Percentiles rank a stretch among this genome's conserved stretches.
phyloP scores from a whole-genome alignment of 2,888 invertebrate genomes.

The Hydraecia micacea region DNA sequence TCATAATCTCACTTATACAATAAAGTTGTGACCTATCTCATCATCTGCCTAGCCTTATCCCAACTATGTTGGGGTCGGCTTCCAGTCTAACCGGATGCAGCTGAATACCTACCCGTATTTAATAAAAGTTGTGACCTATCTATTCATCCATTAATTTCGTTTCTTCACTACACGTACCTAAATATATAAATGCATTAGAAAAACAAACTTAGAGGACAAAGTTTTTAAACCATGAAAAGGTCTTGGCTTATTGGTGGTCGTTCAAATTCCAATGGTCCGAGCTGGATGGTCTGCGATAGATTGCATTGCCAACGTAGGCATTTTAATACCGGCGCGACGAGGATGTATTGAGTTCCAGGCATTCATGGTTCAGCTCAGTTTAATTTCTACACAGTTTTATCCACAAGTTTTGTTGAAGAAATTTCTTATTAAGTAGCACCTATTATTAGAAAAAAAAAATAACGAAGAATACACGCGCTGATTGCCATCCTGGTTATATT shows the following conservation, averaged over 20 bases:
- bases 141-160: neutral
- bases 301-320: constrained; percentile 52
- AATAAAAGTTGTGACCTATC: too few relatives aligned
- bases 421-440: neutral
- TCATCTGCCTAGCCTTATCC: too few relatives aligned
- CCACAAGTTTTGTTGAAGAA: constrained; percentile 3
- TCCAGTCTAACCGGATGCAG: too few relatives aligned
- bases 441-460: neutral
- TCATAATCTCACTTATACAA: neutral
- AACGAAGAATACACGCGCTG: neutral
- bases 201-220: neutral
- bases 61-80: too few relatives aligned
- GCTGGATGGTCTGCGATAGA: constrained; percentile 39
- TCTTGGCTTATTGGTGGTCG: constrained; percentile 30
- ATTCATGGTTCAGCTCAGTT: constrained; percentile 38
- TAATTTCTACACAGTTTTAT: constrained; percentile 15
- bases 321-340: constrained; percentile 52
- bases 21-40: neutral
- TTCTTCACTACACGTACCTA: neutral
- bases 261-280: constrained; percentile 50
- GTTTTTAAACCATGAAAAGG: constrained; percentile 19
- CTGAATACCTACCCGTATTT: too few relatives aligned
- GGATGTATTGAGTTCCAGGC: constrained; percentile 49
- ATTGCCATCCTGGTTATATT: neutral
- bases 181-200: neutral